Evolutionary conservation across 1,140 invertebrate genomes (phyloP).

Genomic region (Drosophila fuyamai): DNA sequence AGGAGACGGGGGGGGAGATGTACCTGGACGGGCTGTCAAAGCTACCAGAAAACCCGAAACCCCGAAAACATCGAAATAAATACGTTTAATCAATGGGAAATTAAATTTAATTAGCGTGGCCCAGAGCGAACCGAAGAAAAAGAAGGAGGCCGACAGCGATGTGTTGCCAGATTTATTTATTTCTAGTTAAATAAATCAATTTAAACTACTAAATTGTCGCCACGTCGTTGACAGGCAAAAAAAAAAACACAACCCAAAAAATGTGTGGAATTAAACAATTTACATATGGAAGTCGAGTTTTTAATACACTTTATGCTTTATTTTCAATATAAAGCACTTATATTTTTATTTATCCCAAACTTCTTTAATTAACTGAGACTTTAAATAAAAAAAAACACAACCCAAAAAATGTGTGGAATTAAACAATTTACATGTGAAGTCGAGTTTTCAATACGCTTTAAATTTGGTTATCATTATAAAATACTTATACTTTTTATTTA

Average conservation of each 20-base stretch:
- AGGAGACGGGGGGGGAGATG: slow-evolving; percentile 8
- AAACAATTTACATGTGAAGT: neutral
- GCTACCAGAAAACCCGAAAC: slow-evolving; percentile 57
- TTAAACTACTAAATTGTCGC: slow-evolving; percentile 42
- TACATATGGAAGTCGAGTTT: neutral
- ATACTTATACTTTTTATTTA: no score
- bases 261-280: neutral
- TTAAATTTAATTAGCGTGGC: slow-evolving; percentile 68
- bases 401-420: neutral
- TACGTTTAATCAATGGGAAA: slow-evolving; percentile 67
- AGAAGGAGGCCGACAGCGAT: slow-evolving; percentile 5
- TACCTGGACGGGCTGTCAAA: slow-evolving; percentile 30
- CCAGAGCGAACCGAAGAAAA: slow-evolving; percentile 6
- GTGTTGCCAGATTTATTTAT: slow-evolving; percentile 35
- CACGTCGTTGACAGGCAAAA: slow-evolving; percentile 30
- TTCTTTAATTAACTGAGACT: no score
- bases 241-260: neutral
- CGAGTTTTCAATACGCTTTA: neutral
- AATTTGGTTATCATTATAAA: no score
- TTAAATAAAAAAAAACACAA: neutral
- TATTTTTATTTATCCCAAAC: no score
- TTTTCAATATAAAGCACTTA: no score
- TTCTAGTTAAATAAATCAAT: slow-evolving; percentile 61
- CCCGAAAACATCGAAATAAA: slow-evolving; percentile 50
- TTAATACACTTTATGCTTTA: neutral